Evolutionary conservation across 1,140 invertebrate genomes (phyloP).

Genomic region (Pteromalus puparum): DNA sequence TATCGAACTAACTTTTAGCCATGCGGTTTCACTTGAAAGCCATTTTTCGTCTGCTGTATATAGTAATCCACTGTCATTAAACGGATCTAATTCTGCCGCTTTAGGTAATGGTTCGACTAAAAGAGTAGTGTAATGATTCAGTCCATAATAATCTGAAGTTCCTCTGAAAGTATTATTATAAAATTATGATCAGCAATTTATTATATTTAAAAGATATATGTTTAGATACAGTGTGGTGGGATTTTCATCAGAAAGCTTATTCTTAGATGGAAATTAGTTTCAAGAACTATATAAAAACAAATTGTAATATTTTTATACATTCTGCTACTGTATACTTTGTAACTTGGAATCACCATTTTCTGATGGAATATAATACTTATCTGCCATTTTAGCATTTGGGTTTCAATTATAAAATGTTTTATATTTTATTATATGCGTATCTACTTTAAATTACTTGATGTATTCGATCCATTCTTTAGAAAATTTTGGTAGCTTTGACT

Average conservation of each 20-base stretch:
- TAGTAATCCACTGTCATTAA: constrained; percentile 58
- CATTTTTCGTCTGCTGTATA: constrained; percentile 58
- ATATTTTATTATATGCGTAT: too few species aligned
- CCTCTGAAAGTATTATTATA: background rate
- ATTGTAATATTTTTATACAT: too few species aligned
- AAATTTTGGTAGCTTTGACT: constrained; percentile 73
- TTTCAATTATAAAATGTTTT: too few species aligned
- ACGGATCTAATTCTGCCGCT: constrained; percentile 45
- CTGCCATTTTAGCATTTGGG: too few species aligned
- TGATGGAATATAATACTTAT: too few species aligned
- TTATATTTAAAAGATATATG: background rate
- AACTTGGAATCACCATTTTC: too few species aligned
- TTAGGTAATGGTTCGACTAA: constrained; percentile 35
- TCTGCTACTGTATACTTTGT: too few species aligned
- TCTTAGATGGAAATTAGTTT: too few species aligned
- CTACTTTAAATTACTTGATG: constrained; percentile 59
- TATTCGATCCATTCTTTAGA: constrained; percentile 71
- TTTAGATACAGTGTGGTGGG: background rate
- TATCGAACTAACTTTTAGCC: constrained; percentile 66
- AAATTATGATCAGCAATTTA: background rate
- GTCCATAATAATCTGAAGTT: background rate
- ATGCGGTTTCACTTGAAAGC: constrained; percentile 57
- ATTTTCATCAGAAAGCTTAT: too few species aligned
- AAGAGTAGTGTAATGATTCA: constrained; percentile 10
- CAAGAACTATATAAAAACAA: too few species aligned